These are phyloP conservation scores for Erebia palarica DNA, from an alignment of 2,888 invertebrate genomes.

Conservation along the genomic window DNA sequence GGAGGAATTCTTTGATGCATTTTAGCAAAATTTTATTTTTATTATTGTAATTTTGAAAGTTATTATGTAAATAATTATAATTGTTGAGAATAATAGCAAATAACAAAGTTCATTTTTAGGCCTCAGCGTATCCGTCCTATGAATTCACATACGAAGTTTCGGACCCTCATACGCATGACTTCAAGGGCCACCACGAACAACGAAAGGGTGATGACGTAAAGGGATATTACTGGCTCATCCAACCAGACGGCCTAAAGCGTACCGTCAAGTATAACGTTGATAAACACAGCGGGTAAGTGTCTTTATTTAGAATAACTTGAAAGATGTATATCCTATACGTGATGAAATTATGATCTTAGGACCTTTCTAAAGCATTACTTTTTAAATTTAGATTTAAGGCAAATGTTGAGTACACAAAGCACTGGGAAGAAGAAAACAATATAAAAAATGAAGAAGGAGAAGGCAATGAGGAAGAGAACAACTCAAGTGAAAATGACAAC, in stretches of 20 bases:
- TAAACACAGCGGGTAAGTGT: conserved; percentile 74
- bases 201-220: conserved; percentile 77
- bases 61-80: too few species aligned
- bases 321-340: background rate
- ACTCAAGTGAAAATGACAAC: conserved; percentile 21
- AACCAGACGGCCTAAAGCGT: conserved; percentile 79
- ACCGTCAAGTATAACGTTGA: conserved; percentile 77
- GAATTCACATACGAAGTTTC: conserved; percentile 81
- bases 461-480: conserved; percentile 28
- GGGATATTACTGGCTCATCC: conserved; percentile 78
- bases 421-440: conserved; percentile 30
- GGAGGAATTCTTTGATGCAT: too few species aligned
- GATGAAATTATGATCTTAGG: background rate
- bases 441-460: conserved; percentile 34
- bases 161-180: conserved; percentile 81
- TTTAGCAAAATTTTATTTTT: too few species aligned
- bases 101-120: conserved; percentile 48
- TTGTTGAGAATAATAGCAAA: too few species aligned
- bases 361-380: background rate
- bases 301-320: background rate
- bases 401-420: conserved; percentile 43
- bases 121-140: conserved; percentile 74
- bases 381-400: conserved; percentile 45
- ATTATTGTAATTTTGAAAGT: too few species aligned
- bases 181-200: conserved; percentile 75